Base-by-base conservation (phyloP, 2,888 invertebrate genomes). In the Microctonus aethiopoides region DNA sequence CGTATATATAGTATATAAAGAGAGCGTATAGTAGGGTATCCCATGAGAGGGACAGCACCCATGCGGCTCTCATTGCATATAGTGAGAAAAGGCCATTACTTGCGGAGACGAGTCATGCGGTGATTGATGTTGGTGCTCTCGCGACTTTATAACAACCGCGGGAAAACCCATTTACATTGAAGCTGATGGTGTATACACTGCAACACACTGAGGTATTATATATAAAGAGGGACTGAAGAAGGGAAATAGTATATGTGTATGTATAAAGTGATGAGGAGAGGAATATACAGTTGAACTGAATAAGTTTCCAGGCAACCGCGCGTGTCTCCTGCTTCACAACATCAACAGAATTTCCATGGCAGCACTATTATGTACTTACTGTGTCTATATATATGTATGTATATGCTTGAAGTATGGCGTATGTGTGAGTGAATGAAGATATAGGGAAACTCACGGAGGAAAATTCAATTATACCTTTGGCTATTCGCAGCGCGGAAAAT, bases 111-210 rank as follows among this genome's bases (percentile, higher is more conserved):
- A 54, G 56, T 20, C 13, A 57, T 26, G n/a, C n/a, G 26, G 36
- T 64, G 64, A 69, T 69, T 69, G 64, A 69, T 65, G 69, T 51
- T 59, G 59, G 46, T 20, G 24, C 34, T 32, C 34, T 32, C 36
- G 60, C 59, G 57, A 51, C 59, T 64, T 64, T 59, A 69, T 64
- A 64, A 59, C 56, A 57, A 65, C 56, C 56, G 54, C 54, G 65
- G 39, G 39, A 65, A 56, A 65, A 34, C 39, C 65, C 46, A 63
- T 63, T 63, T 63, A 63, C 62, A 63, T 63, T 29, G 32, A 46
- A 46, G 46, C 46, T 46, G 16, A 46, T 46, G 16, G 46, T 46
- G 46, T 46, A 46, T 46, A 46, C 39, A 46, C 39, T 39, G 39
- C 13, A 39, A n/a, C 13, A n/a, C 39, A 39, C n/a, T 20, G 10